Conservation (phyloP, 2,113 vertebrate genomes). For the Nanorana parkeri region DNA sequence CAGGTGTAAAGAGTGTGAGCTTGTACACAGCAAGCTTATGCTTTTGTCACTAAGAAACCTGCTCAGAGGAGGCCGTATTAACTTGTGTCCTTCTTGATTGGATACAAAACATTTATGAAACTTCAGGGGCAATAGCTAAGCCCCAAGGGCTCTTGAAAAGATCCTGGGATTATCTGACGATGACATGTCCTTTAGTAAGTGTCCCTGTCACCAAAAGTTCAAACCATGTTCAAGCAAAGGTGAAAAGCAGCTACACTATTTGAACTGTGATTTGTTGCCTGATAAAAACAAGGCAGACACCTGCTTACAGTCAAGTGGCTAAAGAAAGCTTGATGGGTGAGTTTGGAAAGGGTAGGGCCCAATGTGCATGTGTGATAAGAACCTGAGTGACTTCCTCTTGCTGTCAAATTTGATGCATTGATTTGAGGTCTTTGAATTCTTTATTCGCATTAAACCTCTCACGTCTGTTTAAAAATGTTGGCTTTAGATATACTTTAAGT, state of each 20-base stretch:
- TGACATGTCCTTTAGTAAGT: constrained; percentile 44
- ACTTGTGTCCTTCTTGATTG: neutral
- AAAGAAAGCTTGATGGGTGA: constrained; percentile 42
- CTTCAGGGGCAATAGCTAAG: constrained; percentile 7
- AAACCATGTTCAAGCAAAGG: constrained; percentile 56
- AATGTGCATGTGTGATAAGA: constrained; percentile 43
- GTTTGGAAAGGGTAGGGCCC: constrained; percentile 48
- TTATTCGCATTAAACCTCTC: constrained; percentile 30
- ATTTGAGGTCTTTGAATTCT: constrained; percentile 38
- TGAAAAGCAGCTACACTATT: constrained; percentile 49
- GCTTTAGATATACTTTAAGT: too few relatives aligned
- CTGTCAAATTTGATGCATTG: constrained; percentile 55
- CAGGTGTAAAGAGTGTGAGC: neutral
- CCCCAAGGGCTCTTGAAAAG: constrained; percentile 15
- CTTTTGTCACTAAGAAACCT: neutral
- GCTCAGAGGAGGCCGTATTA: neutral
- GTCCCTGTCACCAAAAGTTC: constrained; percentile 54
- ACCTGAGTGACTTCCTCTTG: constrained; percentile 49
- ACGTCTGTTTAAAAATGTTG: too few relatives aligned
- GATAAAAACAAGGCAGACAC: constrained; percentile 53
- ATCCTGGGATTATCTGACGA: constrained; percentile 49
- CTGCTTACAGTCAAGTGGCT: constrained; percentile 41
- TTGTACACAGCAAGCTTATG: neutral
- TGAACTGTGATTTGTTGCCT: constrained; percentile 49
- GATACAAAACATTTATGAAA: neutral